Percentiles rank a stretch among this genome's conserved stretches.
Conservation (phyloP, 30 jellyfish, hydroid and myxozoan species). For the Aurelia aurita region DNA sequence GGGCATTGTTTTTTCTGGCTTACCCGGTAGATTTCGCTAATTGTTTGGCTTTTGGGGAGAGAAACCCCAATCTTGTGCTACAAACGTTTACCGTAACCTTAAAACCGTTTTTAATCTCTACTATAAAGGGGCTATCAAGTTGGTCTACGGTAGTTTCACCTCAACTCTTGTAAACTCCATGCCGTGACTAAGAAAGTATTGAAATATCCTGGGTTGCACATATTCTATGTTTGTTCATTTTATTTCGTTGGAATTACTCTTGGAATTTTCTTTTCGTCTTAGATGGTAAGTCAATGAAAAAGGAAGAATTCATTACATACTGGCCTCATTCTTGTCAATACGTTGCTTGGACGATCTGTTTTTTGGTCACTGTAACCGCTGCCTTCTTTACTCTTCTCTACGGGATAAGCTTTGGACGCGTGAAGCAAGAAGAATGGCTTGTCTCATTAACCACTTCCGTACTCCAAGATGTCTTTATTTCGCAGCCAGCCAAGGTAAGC, state of each 20-base stretch:
- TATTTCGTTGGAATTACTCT: neutral
- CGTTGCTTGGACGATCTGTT: slow-evolving; percentile 79
- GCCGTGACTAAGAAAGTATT: no score
- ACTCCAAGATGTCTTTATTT: slow-evolving; percentile 70
- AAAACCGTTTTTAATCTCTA: no score
- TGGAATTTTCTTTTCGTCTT: neutral
- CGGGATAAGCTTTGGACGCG: slow-evolving; percentile 83
- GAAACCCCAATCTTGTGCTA: no score
- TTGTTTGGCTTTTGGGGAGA: no score
- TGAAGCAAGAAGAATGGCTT: slow-evolving; percentile 82
- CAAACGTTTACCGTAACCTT: no score
- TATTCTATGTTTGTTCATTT: no score
- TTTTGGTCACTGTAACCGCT: slow-evolving; percentile 36
- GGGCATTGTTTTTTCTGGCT: no score
- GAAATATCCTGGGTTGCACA: no score
- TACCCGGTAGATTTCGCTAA: no score
- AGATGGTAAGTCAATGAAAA: neutral
- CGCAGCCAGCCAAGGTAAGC: slow-evolving; percentile 86
- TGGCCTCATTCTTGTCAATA: slow-evolving; percentile 74
- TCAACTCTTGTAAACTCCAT: no score
- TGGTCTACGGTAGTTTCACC: no score
- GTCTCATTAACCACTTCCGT: slow-evolving; percentile 79
- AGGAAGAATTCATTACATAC: neutral
- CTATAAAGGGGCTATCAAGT: no score
- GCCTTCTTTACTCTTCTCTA: slow-evolving; percentile 88